Percentiles rank a stretch among this genome's conserved stretches.
phyloP scores from a whole-genome alignment of 2,888 invertebrate species.

The Nipponacmea schrenckii region DNA sequence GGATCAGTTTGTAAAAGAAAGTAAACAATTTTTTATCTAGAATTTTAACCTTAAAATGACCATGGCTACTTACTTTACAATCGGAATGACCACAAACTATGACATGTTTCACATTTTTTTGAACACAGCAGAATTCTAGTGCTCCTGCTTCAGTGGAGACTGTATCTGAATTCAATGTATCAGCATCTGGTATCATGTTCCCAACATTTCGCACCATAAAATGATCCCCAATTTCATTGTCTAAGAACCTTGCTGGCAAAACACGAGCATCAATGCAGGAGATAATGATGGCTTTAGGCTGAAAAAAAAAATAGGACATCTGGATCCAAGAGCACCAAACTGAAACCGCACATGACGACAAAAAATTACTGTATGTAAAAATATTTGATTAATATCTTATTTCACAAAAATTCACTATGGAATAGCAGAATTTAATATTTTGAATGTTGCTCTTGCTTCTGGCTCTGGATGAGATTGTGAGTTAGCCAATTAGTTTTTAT shows the following conservation, averaged over 20 bases:
- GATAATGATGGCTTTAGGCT: conserved; percentile 97
- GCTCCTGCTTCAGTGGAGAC: conserved; percentile 96
- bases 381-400: no score
- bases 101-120: conserved; percentile 89
- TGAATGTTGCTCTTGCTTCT: no score
- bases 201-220: conserved; percentile 96
- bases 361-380: no score
- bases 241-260: conserved; percentile 94
- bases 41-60: no score
- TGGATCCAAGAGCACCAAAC: neutral
- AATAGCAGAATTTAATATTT: no score
- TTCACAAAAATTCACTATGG: no score
- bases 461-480: no score
- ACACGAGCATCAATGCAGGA: conserved; percentile 98
- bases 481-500: no score
- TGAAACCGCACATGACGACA: no score
- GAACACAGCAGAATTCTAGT: conserved; percentile 90
- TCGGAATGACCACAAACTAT: conserved; percentile 98
- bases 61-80: conserved; percentile 82
- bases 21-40: no score
- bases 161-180: conserved; percentile 83
- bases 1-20: no score
- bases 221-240: conserved; percentile 96
- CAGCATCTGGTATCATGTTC: conserved; percentile 91
- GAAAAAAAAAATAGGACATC: conserved; percentile 35